Percentiles rank a stretch among this genome's conserved stretches.
Conservation (phyloP, 2,888 invertebrate species). For the Netelia melanura region DNA sequence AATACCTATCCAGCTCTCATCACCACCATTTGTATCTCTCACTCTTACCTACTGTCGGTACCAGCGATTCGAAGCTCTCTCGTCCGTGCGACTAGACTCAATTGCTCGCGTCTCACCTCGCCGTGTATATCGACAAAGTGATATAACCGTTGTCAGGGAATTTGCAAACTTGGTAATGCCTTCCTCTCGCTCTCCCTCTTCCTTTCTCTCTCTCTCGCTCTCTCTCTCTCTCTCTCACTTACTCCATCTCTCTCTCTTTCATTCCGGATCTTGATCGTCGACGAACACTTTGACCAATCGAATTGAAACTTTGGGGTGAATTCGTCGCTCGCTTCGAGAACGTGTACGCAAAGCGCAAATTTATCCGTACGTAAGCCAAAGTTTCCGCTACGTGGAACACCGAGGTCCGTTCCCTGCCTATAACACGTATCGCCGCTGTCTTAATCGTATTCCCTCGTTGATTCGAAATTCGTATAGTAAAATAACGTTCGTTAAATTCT, state of each 20-base stretch:
- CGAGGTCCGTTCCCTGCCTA: too few relatives aligned
- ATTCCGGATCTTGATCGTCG: conserved; percentile 7
- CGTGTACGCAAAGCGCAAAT: too few relatives aligned
- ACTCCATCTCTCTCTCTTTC: conserved; percentile 1
- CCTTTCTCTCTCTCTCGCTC: conserved; percentile 6
- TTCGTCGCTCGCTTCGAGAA: not conserved
- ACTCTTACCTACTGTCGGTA: conserved; percentile 26
- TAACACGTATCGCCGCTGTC: too few relatives aligned
- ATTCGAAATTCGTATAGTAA: too few relatives aligned
- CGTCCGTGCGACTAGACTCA: conserved; percentile 4
- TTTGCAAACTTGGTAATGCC: conserved; percentile 26
- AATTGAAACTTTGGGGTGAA: conserved; percentile 5
- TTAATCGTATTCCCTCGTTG: too few relatives aligned
- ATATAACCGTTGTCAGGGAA: conserved; percentile 38
- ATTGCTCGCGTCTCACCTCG: conserved; percentile 7
- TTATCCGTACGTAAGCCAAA: too few relatives aligned
- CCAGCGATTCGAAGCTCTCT: conserved; percentile 23
- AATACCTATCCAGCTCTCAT: not conserved
- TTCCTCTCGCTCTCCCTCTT: not conserved
- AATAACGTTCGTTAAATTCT: too few relatives aligned
- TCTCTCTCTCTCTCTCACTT: not conserved
- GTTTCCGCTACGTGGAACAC: too few relatives aligned
- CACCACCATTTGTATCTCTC: not conserved
- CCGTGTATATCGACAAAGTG: conserved; percentile 11
- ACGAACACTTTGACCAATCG: conserved; percentile 1